Base-by-base conservation (phyloP, 2,797 vertebrate genomes). In the Esox lucius region DNA sequence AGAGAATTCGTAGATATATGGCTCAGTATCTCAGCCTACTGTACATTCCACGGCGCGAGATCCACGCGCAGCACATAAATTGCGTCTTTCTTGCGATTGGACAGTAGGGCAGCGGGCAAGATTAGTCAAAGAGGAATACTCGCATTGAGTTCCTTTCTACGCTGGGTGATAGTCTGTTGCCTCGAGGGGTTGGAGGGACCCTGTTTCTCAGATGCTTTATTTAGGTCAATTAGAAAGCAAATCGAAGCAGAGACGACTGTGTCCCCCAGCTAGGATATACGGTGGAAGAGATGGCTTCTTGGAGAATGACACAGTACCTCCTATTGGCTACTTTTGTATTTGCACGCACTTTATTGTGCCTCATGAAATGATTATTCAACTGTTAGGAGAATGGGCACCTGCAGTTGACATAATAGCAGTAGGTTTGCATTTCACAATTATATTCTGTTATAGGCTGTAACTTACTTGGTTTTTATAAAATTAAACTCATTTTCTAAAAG, bases 141-240 rank as follows among this genome's bases (percentile, higher is more conserved):
- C 68, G 78, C 59, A 75, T 16, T 26, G 78, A 81, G 80, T 70
- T 78, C 72, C 35, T 5, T n/a, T 6, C 69, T 70, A 70, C 69
- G 13, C 77, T 81, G 84, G 77, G 82, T 39, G 80, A 76, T 83
- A 33, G 79, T 84, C 86, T 85, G 42, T 13, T 46, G 91, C 91
- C 91, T 83, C 62, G 46, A 85, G 87, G 91, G 90, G 90, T 85
- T 80, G 78, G n/a, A 73, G 79, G 59, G 69, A 84, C 82, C 56
- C 72, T 81, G 86, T 66, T 83, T 85, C 76, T 83, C 90, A 85
- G 87, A 85, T 85, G 89, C 82, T 86, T 93, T 92, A 95, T 96
- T 93, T 95, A 94, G 95, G 95, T 95, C 94, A 95, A 90, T 91
- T 90, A 89, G 90, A 85, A 90, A 92, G 92, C 89, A 92, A 91